Base-by-base conservation (phyloP, 2,888 invertebrate genomes). In the Hypena proboscidalis region DNA sequence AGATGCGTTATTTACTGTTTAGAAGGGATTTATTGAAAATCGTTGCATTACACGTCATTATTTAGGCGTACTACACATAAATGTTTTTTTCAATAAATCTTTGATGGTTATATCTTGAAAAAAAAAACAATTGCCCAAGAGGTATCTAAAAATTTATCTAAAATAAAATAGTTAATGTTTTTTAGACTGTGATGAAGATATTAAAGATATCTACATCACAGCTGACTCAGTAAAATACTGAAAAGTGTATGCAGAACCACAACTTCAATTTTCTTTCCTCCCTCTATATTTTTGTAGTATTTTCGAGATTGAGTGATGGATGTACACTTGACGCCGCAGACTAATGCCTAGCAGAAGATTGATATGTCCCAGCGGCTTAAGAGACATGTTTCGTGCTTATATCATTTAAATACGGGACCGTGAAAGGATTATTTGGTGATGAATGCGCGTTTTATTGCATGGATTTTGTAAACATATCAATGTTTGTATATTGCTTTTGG, bases 241-340 rank as follows among this genome's bases (percentile, higher is more conserved):
- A 15, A 15, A 11, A 7, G 14, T 8, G 2, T 14, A 21, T 48
- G 42, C 64, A 4, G 64, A 64, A 67, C 55, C 13, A 11, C 2
- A 11, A 5, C 29, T 41, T 38, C 8, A 37, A 53, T 6, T 29
- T 27, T 42, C 21, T 69, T 70, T 67, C 67, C 67, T 50, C 68
- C 75, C 81, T 82, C 77, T 75, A 64, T 76, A 79, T 82, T 80
- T 74, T 71, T 63, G 52, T 47, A 78, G 75, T 72, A 75, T 78
- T 78, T 74, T 68, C 68, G 57, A 66, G 74, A 73, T 68, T 69
- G 61, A 51, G 79, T 87, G 87, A 88, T 88, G 83, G 85, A 87
- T 87, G 83, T 71, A 62, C 67, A 67, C 69, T 74, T 80, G 81
- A 81, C 80, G 71, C 75, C 80, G 60, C 46, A 69, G 74, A 67